Evolutionary conservation across 37 sponge, comb jelly and placozoan genomes (phyloP), one percentile per base, ranked within the genome.

Genomic region (Petrosia ficiformis): DNA sequence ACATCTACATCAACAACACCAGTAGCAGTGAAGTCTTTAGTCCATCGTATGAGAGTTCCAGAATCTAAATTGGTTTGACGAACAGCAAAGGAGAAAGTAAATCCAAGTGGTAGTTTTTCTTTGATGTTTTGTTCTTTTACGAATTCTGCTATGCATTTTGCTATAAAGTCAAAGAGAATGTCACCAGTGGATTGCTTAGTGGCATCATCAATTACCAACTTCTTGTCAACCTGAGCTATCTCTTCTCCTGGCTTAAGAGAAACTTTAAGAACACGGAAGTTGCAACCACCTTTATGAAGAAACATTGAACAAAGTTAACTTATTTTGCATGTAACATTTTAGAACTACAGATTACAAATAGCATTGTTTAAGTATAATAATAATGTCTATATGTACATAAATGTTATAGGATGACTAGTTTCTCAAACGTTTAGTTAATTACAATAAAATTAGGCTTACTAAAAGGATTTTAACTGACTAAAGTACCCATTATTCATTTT

Each of bases 11-110:
- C 96, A 10, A 78, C 96, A 24, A 85, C 94, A 0, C 92, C 94
- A 1, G 30, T 33, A 22, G 92, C 89, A 30, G 59, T 40, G 71
- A 98, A 98, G 31, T 86, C 93, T 67, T 98, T 98, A 39, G 99
- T 98, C 99, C 99, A 98, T 0, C 82, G 77, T 28, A 78, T 78
- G 25, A 88, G 76, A 3, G 76, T 76, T 37, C 92, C 92, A 2
- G 92, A 77, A 48, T 66, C 85, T 42, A 98, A 71, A 25, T 92
- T 87, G 25, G 60, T 70, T 77, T 98, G 96, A n/a, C 79, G 52
- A 29, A 95, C 94, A 1, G 99, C 96, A 64, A 98, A 98, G 14
- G 99, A 98, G 82, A 98, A 98, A n/a, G 99, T 98, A 77, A 95
- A 95, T 25, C 99, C 99, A 5, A 95, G 84, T 59, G 94, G 99